These are phyloP conservation scores for Odontamblyopus lacepedii DNA, from an alignment of 2,797 vertebrate species.

Conservation along the genomic window DNA sequence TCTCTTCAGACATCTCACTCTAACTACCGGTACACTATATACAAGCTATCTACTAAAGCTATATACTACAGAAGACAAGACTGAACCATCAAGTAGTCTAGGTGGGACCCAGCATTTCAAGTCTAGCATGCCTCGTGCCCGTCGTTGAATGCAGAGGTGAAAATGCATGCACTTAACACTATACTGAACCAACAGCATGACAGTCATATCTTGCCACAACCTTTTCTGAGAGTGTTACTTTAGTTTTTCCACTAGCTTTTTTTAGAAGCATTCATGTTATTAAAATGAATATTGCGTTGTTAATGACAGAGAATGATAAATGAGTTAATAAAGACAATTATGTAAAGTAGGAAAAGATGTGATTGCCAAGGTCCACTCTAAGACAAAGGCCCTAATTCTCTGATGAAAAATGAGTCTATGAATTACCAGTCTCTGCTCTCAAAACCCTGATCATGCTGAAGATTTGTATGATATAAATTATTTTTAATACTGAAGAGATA, in stretches of 20 bases:
- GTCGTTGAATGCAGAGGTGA: conserved; percentile 9
- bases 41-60: not conserved
- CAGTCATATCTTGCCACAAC: not conserved
- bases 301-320: conserved; percentile 28
- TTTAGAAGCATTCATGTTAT: conserved; percentile 9
- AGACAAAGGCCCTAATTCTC: conserved; percentile 19
- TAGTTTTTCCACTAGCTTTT: not conserved
- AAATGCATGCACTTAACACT: not conserved
- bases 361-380: not conserved
- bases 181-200: conserved; percentile 5
- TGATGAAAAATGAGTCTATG: not conserved
- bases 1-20: conserved; percentile 87
- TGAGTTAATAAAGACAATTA: conserved; percentile 23
- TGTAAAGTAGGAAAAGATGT: not conserved
- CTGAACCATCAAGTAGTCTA: not conserved
- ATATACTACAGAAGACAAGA: not conserved
- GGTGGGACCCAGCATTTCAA: not conserved
- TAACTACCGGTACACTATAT: conserved; percentile 64
- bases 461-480: conserved; percentile 69
- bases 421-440: conserved; percentile 12
- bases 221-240: not conserved
- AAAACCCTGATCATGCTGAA: conserved; percentile 23
- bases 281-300: conserved; percentile 16
- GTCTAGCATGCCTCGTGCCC: not conserved
- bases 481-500: conserved; percentile 63